phyloP scores from a whole-genome alignment of 2,113 vertebrate genomes.

The human (Homo sapiens) region DNA sequence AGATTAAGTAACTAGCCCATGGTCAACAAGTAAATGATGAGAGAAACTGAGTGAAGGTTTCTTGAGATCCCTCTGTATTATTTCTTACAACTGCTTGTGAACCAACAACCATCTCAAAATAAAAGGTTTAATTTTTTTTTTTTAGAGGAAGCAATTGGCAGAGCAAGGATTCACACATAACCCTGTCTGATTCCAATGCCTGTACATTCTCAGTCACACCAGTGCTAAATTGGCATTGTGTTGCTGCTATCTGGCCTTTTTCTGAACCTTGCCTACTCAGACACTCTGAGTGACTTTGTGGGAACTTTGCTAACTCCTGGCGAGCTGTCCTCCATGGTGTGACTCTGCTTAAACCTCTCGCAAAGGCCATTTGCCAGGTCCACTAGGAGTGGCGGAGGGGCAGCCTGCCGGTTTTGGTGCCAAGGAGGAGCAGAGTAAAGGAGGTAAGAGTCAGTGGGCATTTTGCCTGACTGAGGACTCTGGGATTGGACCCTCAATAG shows the following conservation, averaged over 20 bases:
- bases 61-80: neutral
- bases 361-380: conserved; percentile 28
- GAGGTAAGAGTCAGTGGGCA: conserved; percentile 74
- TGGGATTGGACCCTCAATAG: conserved; percentile 77
- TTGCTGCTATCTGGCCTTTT: neutral
- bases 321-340: neutral
- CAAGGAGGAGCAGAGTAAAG: conserved; percentile 59
- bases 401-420: conserved; percentile 38
- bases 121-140: neutral
- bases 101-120: neutral
- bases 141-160: neutral
- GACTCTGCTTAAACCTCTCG: neutral
- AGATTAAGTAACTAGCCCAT: neutral
- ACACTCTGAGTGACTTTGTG: neutral
- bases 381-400: conserved; percentile 19
- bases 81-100: neutral
- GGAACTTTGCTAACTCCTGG: neutral
- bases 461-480: conserved; percentile 74
- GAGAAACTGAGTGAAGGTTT: neutral
- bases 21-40: neutral
- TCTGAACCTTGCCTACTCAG: neutral
- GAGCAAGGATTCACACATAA: neutral
- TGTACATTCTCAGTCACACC: neutral
- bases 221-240: neutral
- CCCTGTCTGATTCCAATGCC: neutral